A percentile compares a stretch with the other conserved stretches of the same genome.
phyloP scores from a whole-genome alignment of 2,888 invertebrate species.

The Cephus runcator region DNA sequence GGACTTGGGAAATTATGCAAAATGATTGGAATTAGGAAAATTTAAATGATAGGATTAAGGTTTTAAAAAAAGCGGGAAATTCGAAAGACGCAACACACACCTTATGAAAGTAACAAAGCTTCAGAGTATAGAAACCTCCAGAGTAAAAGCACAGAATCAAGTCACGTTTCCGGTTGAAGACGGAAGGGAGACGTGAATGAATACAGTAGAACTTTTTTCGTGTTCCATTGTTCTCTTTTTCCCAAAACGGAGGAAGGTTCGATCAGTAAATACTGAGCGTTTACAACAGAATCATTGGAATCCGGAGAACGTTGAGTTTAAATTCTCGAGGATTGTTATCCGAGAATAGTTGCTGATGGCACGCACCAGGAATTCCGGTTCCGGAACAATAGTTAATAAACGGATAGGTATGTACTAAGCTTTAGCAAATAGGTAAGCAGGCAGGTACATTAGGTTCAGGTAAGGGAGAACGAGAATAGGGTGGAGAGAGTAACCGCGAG shows the following conservation, averaged over 20 bases:
- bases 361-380: background rate
- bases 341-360: background rate
- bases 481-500: background rate
- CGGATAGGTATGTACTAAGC: background rate
- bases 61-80: background rate
- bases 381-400: background rate
- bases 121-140: background rate
- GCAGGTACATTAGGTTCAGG: background rate
- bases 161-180: background rate
- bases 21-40: background rate
- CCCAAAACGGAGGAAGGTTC: background rate
- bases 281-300: background rate
- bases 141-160: background rate
- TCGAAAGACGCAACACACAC: background rate
- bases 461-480: background rate
- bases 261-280: background rate
- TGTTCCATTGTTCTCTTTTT: background rate
- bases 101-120: background rate
- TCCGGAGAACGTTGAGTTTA: background rate
- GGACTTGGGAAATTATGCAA: background rate
- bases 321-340: background rate
- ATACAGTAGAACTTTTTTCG: background rate
- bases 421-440: background rate
- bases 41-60: background rate
- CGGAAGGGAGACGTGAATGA: background rate